Base-by-base conservation (phyloP, 2,113 vertebrate genomes). In the Semnornis frantzii region DNA sequence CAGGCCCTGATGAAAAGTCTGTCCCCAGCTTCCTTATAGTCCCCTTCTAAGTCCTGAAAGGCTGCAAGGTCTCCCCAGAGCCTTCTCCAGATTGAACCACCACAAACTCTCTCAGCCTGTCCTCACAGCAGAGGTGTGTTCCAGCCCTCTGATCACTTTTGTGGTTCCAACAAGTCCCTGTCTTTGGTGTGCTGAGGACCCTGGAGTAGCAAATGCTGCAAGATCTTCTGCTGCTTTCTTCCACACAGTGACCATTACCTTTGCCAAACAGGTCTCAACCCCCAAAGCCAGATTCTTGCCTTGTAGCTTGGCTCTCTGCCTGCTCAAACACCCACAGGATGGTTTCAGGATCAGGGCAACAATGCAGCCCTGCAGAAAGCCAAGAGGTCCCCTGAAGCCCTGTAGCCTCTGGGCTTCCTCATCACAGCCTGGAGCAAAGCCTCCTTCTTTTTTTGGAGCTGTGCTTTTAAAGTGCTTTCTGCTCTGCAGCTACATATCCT, bases 321-420 rank as follows among this genome's bases (percentile, higher is more conserved):
- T 46, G 21, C 52, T 30, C 50, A 58, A 57, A 62, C 44, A 23
- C 28, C 4, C 0, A 0, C 1, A 1, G 48, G 19, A 55, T 11
- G 28, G 77, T 52, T 52, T 18, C n/a, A 37, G 46, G 52, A 46
- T 37, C 15, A n/a, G 42, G 34, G 30, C 28, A 66, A 16, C 1
- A 4, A 55, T 4, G 9, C 37, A 70, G 60, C 44, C 12, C 57
- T 78, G 37, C 3, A 7, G 70, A 69, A 78, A 42, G 3, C 12
- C 2, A 0, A 52, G 17, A 64, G 31, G 3, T 1, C 19, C 15
- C 12, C 46, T 58, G 31, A 58, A 85, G 44, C 30, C 30, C 24
- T 78, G 28, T 57, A 76, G 10, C 48, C 31, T 5, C 1, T 13
- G 2, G 5, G 15, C 13, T 65, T 64, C 25, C 44, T 14, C 8